A percentile compares a stretch with the other conserved stretches of the same genome.
These are phyloP conservation scores for Thelohanellus kitauei DNA, from an alignment of 30 jellyfish, hydroid and myxozoan genomes.

Conservation along the genomic window DNA sequence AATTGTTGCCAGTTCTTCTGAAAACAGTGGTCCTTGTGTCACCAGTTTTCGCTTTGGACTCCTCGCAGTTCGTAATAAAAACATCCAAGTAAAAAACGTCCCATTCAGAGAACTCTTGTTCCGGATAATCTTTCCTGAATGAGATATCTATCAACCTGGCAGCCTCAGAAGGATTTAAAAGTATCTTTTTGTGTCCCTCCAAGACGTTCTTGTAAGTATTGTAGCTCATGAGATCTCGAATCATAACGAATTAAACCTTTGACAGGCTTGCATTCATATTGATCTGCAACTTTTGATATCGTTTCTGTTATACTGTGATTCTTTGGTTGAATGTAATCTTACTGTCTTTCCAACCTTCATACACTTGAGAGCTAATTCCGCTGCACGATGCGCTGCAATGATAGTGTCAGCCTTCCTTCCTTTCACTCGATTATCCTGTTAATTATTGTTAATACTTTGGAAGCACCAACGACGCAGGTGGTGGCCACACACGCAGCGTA, in stretches of 20 bases:
- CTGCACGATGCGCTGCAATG: slow-evolving; percentile 63
- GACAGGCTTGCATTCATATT: slow-evolving; percentile 73
- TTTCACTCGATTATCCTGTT: slow-evolving; percentile 41
- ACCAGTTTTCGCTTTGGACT: slow-evolving; percentile 25
- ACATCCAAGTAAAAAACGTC: slow-evolving; percentile 77
- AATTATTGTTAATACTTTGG: slow-evolving; percentile 15
- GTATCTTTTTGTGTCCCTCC: neutral
- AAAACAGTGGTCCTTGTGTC: slow-evolving; percentile 80
- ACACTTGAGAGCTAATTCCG: slow-evolving; percentile 42
- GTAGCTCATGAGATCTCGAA: slow-evolving; percentile 25
- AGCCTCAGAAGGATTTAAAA: neutral
- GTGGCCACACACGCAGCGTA: slow-evolving; percentile 85
- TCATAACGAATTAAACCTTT: slow-evolving; percentile 21
- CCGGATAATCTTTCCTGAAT: slow-evolving; percentile 51
- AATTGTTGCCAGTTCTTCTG: slow-evolving; percentile 37
- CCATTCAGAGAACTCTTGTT: slow-evolving; percentile 45
- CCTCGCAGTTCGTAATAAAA: slow-evolving; percentile 53
- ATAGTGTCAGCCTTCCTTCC: slow-evolving; percentile 88
- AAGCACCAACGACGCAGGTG: slow-evolving; percentile 76
- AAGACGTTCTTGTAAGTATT: neutral
- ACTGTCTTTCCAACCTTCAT: slow-evolving; percentile 70
- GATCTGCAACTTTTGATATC: slow-evolving; percentile 42
- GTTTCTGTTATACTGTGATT: slow-evolving; percentile 40
- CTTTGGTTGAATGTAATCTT: too few species aligned
- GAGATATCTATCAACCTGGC: neutral